These are phyloP conservation scores for Lapara coniferarum DNA, from an alignment of 2,888 invertebrate genomes.

Conservation along the genomic window DNA sequence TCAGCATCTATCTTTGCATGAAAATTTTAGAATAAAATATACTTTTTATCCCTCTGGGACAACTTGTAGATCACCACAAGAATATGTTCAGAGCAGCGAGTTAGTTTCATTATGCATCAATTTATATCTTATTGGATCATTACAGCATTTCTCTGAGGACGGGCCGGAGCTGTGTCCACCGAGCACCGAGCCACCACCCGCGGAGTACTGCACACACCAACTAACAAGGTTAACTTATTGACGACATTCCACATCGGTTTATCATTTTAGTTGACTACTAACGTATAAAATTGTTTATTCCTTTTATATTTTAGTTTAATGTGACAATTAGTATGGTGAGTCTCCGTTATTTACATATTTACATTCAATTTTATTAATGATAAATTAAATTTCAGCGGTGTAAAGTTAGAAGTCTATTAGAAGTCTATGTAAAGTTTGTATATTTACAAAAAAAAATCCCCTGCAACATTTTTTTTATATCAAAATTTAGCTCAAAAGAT, in stretches of 20 bases:
- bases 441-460: not conserved
- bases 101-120: constrained; percentile 42
- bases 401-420: not conserved
- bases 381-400: not conserved
- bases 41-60: constrained; percentile 28
- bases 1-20: too few species aligned
- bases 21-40: too few species aligned
- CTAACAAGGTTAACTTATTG: constrained; percentile 75
- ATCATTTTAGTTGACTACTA: constrained; percentile 57
- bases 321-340: constrained; percentile 12
- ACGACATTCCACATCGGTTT: constrained; percentile 63
- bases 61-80: constrained; percentile 43
- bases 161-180: constrained; percentile 44
- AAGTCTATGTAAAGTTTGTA: not conserved
- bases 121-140: constrained; percentile 44
- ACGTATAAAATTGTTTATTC: constrained; percentile 37
- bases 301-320: constrained; percentile 37
- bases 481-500: constrained; percentile 10
- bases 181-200: constrained; percentile 50
- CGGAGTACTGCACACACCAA: constrained; percentile 53
- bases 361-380: not conserved
- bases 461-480: too few species aligned
- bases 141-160: constrained; percentile 43
- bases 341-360: constrained; percentile 18
- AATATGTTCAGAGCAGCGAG: constrained; percentile 43